A percentile compares a stretch with the other conserved stretches of the same genome.
Evolutionary conservation across 1,140 invertebrate genomes (phyloP).

Genomic region (Brachionus paranguensis): DNA sequence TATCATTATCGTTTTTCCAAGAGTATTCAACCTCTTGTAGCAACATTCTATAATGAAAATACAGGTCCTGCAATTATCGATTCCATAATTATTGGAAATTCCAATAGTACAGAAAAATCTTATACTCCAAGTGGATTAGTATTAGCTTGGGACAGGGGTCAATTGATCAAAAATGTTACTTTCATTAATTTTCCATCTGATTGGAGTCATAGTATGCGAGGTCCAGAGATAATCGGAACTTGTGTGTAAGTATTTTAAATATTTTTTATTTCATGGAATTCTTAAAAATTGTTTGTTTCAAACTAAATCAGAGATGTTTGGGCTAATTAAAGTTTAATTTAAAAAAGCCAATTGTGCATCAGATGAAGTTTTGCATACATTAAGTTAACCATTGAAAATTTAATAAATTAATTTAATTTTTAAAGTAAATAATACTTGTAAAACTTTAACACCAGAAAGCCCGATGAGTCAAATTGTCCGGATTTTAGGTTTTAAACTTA

Average conservation of each 20-base stretch:
- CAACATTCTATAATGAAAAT: constrained; percentile 23
- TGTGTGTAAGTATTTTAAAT: neutral
- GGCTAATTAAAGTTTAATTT: too few relatives aligned
- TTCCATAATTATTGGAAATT: constrained; percentile 32
- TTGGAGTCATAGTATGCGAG: neutral
- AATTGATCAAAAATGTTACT: neutral
- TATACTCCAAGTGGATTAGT: neutral
- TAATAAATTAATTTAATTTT: too few relatives aligned
- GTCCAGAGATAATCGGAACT: constrained; percentile 1
- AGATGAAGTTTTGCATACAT: too few relatives aligned
- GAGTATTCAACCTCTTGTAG: neutral
- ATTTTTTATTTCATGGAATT: too few relatives aligned
- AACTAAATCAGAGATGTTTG: too few relatives aligned
- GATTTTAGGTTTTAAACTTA: too few relatives aligned
- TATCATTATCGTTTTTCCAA: neutral
- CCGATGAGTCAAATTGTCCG: too few relatives aligned
- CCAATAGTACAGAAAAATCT: constrained; percentile 34
- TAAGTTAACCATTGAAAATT: too few relatives aligned
- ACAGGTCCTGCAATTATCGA: neutral
- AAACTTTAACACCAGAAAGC: too few relatives aligned
- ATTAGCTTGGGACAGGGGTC: constrained; percentile 25
- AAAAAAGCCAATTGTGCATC: too few relatives aligned
- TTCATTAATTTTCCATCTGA: constrained; percentile 26
- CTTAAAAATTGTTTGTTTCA: too few relatives aligned
- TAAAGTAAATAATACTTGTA: too few relatives aligned